Conservation (phyloP, 2,888 invertebrate genomes). For the Melieria omissa region DNA sequence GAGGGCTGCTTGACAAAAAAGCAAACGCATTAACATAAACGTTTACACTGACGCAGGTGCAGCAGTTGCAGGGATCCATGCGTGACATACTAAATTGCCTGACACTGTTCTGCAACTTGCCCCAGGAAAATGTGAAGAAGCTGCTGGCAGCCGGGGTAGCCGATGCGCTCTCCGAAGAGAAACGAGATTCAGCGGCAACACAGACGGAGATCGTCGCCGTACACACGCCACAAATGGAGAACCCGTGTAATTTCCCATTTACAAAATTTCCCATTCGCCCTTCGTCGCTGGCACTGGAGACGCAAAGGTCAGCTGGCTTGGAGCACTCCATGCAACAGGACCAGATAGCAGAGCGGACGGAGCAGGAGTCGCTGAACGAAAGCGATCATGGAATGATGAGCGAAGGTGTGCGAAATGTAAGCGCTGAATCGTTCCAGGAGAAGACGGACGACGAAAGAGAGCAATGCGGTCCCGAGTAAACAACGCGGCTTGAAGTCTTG, state of each 20-base stretch:
- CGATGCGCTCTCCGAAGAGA: slow-evolving; percentile 61
- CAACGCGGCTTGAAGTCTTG: not conserved
- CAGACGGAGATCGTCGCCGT: slow-evolving; percentile 86
- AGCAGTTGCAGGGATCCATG: slow-evolving; percentile 82
- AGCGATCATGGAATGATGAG: slow-evolving; percentile 14
- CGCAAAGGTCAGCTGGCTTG: slow-evolving; percentile 42
- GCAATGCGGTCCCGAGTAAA: slow-evolving; percentile 13
- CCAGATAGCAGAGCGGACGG: slow-evolving; percentile 21
- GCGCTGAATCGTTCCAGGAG: slow-evolving; percentile 22
- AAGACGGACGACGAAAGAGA: slow-evolving; percentile 44
- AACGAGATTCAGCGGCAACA: slow-evolving; percentile 69
- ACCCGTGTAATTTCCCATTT: slow-evolving; percentile 67
- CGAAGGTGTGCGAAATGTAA: slow-evolving; percentile 10
- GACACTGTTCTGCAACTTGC: slow-evolving; percentile 68
- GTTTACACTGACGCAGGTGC: slow-evolving; percentile 70
- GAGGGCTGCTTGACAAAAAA: not conserved
- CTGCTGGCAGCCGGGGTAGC: slow-evolving; percentile 54
- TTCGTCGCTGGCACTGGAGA: slow-evolving; percentile 62
- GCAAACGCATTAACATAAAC: not conserved
- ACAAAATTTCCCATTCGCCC: slow-evolving; percentile 57
- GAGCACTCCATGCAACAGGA: slow-evolving; percentile 28
- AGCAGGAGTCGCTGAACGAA: slow-evolving; percentile 23
- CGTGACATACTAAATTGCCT: slow-evolving; percentile 80
- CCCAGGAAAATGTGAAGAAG: slow-evolving; percentile 62
- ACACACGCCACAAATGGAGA: slow-evolving; percentile 77